phyloP scores from a whole-genome alignment of 1,140 invertebrate genomes.

The Coelopa frigida region DNA sequence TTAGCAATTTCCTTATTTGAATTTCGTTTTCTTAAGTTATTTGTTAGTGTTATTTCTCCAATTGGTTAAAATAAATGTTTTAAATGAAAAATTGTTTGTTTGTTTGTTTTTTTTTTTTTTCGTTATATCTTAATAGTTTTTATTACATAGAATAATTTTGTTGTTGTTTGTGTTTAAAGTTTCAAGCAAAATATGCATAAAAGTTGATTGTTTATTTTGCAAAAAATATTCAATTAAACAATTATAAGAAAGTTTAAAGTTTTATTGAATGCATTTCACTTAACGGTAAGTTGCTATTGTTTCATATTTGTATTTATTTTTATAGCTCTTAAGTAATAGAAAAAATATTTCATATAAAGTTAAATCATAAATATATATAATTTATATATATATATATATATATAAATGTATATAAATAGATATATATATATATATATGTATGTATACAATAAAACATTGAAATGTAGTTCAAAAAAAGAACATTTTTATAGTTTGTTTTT shows the following conservation, averaged over 20 bases:
- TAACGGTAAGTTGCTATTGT: not conserved
- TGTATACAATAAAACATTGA: not conserved
- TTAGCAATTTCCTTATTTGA: conserved; percentile 1
- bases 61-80: conserved; percentile 3
- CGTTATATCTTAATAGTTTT: not conserved
- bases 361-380: conserved; percentile 5
- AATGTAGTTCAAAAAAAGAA: too few species aligned
- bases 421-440: not conserved
- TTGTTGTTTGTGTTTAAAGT: not conserved
- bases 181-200: not conserved
- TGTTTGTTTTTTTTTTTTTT: conserved; percentile 4
- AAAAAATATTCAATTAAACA: not conserved
- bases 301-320: not conserved
- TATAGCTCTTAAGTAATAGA: conserved; percentile 1
- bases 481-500: too few species aligned
- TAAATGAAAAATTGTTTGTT: not conserved
- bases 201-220: not conserved
- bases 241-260: not conserved
- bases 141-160: not conserved
- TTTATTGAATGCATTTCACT: not conserved
- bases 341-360: conserved; percentile 1
- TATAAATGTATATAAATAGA: not conserved
- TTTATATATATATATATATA: conserved; percentile 4
- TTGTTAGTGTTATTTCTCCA: not conserved
- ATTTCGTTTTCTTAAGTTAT: not conserved